These are phyloP conservation scores for Apostichopus parvimensis DNA, from an alignment of 35 echinoderm and acorn worm genomes.

Conservation along the genomic window DNA sequence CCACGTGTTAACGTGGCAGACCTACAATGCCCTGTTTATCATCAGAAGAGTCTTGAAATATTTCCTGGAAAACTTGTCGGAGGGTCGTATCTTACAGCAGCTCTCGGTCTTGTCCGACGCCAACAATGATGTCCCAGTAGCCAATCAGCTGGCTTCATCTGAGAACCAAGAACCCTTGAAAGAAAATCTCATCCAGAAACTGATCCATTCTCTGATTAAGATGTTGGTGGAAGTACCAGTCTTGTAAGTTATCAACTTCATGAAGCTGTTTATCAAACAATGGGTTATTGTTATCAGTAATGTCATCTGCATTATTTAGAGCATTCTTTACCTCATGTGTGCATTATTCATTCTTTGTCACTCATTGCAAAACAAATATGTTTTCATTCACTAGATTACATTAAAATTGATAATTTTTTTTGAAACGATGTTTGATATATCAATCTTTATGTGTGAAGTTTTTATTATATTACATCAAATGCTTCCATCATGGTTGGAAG, in stretches of 20 bases:
- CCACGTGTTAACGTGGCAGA: conserved; percentile 95
- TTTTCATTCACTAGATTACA: too few relatives aligned
- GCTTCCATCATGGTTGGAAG: too few relatives aligned
- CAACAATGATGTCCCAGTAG: conserved; percentile 40
- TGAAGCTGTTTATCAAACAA: too few relatives aligned
- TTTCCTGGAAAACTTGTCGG: conserved; percentile 89
- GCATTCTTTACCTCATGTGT: too few relatives aligned
- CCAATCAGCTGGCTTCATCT: conserved; percentile 33
- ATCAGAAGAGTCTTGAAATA: conserved; percentile 81
- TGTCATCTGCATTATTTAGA: too few relatives aligned
- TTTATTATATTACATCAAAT: too few relatives aligned
- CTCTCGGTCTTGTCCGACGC: conserved; percentile 59
- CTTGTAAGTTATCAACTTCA: conserved; percentile 68
- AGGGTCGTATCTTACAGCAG: conserved; percentile 92
- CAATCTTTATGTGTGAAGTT: too few relatives aligned
- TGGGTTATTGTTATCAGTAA: too few relatives aligned
- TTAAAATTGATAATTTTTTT: too few relatives aligned
- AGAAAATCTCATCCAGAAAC: conserved; percentile 71
- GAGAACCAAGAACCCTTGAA: conserved; percentile 43
- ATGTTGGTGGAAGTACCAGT: conserved; percentile 94
- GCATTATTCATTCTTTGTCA: too few relatives aligned
- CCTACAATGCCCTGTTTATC: conserved; percentile 99
- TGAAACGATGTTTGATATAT: too few relatives aligned
- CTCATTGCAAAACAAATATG: too few relatives aligned
- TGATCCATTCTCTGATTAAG: conserved; percentile 78